phyloP scores from a whole-genome alignment of 1,140 invertebrate species.

The Calephelis virginiensis region DNA sequence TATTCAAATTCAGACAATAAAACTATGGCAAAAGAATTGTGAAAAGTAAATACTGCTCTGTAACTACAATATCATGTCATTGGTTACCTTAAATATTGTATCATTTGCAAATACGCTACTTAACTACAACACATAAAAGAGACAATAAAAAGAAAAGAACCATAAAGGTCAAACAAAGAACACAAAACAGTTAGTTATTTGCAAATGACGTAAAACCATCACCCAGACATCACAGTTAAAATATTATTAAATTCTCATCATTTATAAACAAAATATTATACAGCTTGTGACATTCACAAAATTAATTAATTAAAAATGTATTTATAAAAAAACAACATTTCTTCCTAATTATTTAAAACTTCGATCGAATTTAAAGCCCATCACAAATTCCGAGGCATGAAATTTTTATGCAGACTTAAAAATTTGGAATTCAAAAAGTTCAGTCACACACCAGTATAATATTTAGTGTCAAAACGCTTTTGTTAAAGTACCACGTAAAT shows the following conservation, averaged over 20 bases:
- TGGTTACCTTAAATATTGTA: slow-evolving; percentile 48
- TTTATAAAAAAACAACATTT: too few species aligned
- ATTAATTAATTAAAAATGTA: too few species aligned
- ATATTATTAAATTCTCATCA: slow-evolving; percentile 54
- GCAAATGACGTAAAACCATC: slow-evolving; percentile 69
- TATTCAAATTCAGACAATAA: slow-evolving; percentile 45
- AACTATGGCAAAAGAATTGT: slow-evolving; percentile 42
- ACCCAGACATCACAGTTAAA: slow-evolving; percentile 69
- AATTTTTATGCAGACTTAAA: too few species aligned
- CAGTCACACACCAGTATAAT: background rate
- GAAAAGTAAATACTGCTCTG: slow-evolving; percentile 74
- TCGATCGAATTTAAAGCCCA: too few species aligned
- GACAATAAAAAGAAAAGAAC: slow-evolving; percentile 2
- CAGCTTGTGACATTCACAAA: too few species aligned
- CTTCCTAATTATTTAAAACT: too few species aligned
- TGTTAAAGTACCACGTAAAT: background rate
- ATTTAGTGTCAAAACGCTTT: background rate
- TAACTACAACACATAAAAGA: slow-evolving; percentile 16
- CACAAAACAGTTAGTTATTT: slow-evolving; percentile 44
- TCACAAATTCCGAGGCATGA: too few species aligned
- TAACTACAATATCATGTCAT: slow-evolving; percentile 59
- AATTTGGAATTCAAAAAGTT: background rate
- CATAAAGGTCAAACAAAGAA: background rate
- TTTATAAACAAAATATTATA: slow-evolving; percentile 22
- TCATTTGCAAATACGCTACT: slow-evolving; percentile 62